Evolutionary conservation across 2,797 vertebrate genomes (phyloP).

Genomic region (Ciconia nigra): DNA sequence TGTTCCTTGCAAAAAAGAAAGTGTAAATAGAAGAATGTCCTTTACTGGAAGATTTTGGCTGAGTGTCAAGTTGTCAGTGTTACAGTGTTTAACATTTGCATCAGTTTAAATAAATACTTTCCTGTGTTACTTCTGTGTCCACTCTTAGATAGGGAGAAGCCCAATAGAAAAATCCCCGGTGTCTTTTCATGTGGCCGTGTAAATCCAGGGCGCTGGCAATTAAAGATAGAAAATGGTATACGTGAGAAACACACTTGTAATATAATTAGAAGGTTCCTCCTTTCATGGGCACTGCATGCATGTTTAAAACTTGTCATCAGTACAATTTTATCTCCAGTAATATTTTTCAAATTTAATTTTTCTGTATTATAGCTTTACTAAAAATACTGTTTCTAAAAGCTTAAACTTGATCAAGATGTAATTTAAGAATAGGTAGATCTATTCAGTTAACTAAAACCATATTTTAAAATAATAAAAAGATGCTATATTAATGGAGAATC

Average conservation of each 20-base stretch:
- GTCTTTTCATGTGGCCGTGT: neutral
- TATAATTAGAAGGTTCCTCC: neutral
- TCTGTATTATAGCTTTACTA: neutral
- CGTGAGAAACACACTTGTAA: neutral
- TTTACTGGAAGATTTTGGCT: neutral
- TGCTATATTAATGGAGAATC: neutral
- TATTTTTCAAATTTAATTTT: neutral
- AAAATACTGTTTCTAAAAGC: neutral
- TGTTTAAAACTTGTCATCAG: slow-evolving; percentile 1
- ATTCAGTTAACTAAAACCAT: neutral
- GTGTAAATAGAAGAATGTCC: neutral
- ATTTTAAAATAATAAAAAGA: neutral
- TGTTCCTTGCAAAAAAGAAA: neutral
- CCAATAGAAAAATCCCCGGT: neutral
- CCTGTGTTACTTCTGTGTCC: neutral
- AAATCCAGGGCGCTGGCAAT: neutral
- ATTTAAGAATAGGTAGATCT: neutral
- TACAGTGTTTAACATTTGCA: neutral
- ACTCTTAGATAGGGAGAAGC: neutral
- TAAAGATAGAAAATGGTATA: neutral
- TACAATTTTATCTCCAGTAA: neutral
- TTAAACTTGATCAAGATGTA: neutral
- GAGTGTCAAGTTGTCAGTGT: neutral
- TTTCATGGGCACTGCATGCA: neutral
- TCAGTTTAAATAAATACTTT: neutral